Percentiles rank a stretch among this genome's conserved stretches.
Conservation (phyloP, 2,113 vertebrate species). For the Phyllostomus discolor region DNA sequence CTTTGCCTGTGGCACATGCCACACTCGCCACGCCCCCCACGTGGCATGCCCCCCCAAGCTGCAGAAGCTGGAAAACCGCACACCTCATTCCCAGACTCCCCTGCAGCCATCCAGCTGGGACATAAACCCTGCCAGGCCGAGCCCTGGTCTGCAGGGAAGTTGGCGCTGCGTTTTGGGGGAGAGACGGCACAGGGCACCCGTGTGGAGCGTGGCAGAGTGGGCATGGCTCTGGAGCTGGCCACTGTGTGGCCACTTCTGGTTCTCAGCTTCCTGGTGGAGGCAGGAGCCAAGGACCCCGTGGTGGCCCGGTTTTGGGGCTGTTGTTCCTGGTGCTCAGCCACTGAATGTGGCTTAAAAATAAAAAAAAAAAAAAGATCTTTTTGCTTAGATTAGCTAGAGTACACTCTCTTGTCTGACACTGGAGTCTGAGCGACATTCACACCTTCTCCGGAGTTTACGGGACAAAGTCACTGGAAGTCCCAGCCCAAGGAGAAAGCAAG, state of each 20-base stretch:
- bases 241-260: neutral
- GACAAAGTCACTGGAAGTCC: neutral
- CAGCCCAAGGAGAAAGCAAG: neutral
- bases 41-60: accelerated
- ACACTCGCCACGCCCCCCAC: accelerated
- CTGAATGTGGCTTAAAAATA: neutral
- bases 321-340: neutral
- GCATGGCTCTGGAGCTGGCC: accelerated
- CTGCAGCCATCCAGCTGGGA: accelerated
- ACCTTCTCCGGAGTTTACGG: neutral
- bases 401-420: neutral
- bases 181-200: accelerated
- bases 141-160: neutral
- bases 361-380: neutral
- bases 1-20: neutral
- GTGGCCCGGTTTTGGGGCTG: neutral
- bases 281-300: neutral
- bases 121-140: accelerated
- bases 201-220: neutral
- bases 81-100: neutral
- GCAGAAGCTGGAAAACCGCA: neutral
- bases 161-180: neutral
- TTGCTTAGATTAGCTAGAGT: neutral
- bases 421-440: neutral
- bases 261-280: neutral